Percentiles rank a stretch among this genome's conserved stretches.
These are phyloP conservation scores for Neoitamus cyanurus DNA, from an alignment of 2,888 invertebrate genomes.

Conservation along the genomic window DNA sequence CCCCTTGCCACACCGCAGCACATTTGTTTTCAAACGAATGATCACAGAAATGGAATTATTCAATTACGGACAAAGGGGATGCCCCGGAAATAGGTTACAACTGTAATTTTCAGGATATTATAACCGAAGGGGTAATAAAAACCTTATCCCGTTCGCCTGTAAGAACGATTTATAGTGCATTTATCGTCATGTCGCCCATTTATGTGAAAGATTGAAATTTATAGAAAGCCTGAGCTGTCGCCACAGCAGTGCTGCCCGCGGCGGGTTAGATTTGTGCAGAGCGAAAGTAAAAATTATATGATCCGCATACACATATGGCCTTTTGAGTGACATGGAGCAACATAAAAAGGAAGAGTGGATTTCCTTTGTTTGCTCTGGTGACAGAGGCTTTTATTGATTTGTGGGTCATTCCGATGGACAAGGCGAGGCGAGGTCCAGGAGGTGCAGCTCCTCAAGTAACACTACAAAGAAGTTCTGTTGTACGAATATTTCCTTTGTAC, in stretches of 20 bases:
- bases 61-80: neutral
- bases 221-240: neutral
- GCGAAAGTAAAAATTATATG: neutral
- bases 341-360: neutral
- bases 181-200: neutral
- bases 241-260: neutral
- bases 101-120: neutral
- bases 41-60: slow-evolving; percentile 5
- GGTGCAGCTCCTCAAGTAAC: neutral
- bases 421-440: neutral
- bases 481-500: neutral
- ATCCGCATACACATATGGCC: neutral
- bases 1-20: neutral
- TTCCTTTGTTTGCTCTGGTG: neutral
- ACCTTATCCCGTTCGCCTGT: neutral
- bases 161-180: slow-evolving; percentile 5
- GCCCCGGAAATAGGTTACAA: neutral
- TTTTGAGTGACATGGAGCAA: neutral
- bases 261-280: neutral
- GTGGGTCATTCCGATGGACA: neutral
- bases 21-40: neutral
- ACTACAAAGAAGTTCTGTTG: neutral
- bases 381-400: neutral
- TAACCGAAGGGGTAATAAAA: neutral
- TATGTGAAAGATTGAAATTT: slow-evolving; percentile 1